These are phyloP conservation scores for Terebella lapidaria DNA, from an alignment of 2,888 invertebrate species.

Conservation along the genomic window DNA sequence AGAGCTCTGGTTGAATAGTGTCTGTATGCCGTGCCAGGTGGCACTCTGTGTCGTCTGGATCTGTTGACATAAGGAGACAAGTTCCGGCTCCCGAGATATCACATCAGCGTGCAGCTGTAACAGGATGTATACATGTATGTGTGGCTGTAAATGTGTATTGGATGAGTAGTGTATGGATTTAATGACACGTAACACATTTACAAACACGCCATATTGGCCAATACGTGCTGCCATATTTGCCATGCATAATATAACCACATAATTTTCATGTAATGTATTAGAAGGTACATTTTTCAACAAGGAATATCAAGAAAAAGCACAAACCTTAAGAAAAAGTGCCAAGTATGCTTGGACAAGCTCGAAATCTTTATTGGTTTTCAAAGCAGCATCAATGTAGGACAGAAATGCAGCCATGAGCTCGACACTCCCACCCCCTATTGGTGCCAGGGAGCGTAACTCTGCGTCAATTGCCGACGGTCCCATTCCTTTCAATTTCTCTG, in stretches of 20 bases:
- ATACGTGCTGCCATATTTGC: too few relatives aligned
- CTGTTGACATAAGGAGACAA: not conserved
- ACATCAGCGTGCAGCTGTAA: constrained; percentile 6
- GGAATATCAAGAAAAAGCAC: not conserved
- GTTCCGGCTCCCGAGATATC: constrained; percentile 1
- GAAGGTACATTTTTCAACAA: not conserved
- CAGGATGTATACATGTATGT: not conserved
- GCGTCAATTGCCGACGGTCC: constrained; percentile 81
- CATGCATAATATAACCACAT: too few relatives aligned
- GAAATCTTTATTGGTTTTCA: constrained; percentile 74
- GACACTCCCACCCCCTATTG: constrained; percentile 68
- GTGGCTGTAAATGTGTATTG: not conserved
- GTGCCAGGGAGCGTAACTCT: constrained; percentile 75
- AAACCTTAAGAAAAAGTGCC: constrained; percentile 75
- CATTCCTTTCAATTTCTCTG: constrained; percentile 65
- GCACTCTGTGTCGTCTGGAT: not conserved
- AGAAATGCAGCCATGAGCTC: constrained; percentile 74
- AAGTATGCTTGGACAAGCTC: constrained; percentile 88
- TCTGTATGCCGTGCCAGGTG: not conserved
- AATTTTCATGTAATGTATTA: too few relatives aligned
- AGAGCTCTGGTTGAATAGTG: not conserved
- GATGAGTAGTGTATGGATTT: too few relatives aligned
- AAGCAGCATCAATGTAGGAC: constrained; percentile 66
- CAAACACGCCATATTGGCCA: too few relatives aligned
- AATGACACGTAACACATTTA: too few relatives aligned